Conservation (phyloP, 2,888 invertebrate genomes). For the Labia minor region DNA sequence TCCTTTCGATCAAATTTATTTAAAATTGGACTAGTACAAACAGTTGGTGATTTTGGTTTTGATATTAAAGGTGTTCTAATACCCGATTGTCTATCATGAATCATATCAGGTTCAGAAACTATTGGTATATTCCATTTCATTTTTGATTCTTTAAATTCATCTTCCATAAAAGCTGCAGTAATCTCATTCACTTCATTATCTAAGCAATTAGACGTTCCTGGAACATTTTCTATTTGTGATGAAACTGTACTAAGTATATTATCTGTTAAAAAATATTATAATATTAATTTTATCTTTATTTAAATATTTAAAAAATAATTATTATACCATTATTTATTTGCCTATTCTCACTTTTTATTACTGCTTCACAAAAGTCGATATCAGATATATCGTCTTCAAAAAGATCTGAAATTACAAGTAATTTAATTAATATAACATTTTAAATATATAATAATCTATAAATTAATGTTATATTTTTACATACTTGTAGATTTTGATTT, state of each 20-base stretch:
- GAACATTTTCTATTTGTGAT: neutral
- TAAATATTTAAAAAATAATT: too few species aligned
- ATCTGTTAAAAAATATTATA: too few species aligned
- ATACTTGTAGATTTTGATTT: too few species aligned
- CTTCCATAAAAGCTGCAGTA: constrained; percentile 34
- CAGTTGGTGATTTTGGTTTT: neutral
- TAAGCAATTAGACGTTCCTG: constrained; percentile 18
- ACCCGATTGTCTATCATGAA: neutral
- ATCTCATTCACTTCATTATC: constrained; percentile 34
- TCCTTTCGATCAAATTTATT: neutral
- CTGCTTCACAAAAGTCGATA: too few species aligned
- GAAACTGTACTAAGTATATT: neutral
- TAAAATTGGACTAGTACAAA: neutral
- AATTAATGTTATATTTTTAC: too few species aligned
- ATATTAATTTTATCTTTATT: too few species aligned
- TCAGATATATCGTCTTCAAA: too few species aligned
- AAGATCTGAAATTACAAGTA: too few species aligned
- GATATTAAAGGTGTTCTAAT: neutral
- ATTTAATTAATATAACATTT: too few species aligned
- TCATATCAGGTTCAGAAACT: neutral
- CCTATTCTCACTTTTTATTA: too few species aligned
- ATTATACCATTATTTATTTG: too few species aligned
- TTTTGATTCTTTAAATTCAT: constrained; percentile 29
- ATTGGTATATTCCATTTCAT: neutral
- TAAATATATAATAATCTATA: too few species aligned